These are phyloP conservation scores for Xylocampa areola DNA, from an alignment of 2,888 invertebrate species.

Conservation along the genomic window DNA sequence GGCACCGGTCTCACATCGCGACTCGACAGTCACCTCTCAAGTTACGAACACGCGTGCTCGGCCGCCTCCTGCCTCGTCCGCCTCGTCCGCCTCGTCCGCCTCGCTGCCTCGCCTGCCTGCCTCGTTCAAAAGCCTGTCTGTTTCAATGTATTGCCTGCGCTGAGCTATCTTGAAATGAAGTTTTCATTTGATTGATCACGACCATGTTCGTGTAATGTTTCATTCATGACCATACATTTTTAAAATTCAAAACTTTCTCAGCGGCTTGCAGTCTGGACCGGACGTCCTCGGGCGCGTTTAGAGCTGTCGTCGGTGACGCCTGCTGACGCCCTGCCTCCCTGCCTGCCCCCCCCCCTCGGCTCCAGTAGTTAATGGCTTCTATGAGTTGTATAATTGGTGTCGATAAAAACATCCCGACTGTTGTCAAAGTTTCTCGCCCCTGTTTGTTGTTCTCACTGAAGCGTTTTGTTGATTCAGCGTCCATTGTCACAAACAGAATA, in stretches of 20 bases:
- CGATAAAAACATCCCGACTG: constrained; percentile 42
- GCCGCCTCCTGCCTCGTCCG: constrained; percentile 10
- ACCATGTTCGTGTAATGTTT: constrained; percentile 49
- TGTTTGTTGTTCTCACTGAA: constrained; percentile 37
- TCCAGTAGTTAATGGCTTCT: constrained; percentile 23
- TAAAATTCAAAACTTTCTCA: constrained; percentile 40
- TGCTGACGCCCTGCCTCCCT: neutral
- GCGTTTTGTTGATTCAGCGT: constrained; percentile 38
- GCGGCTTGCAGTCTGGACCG: constrained; percentile 20
- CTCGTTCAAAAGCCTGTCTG: constrained; percentile 38
- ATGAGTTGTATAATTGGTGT: constrained; percentile 45
- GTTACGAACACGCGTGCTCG: constrained; percentile 13
- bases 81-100: constrained; percentile 8
- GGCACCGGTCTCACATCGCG: constrained; percentile 9
- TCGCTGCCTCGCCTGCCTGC: constrained; percentile 25
- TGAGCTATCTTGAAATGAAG: constrained; percentile 52
- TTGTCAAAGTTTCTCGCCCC: constrained; percentile 26
- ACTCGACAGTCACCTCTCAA: constrained; percentile 28
- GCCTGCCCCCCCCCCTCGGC: neutral
- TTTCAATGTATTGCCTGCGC: constrained; percentile 51
- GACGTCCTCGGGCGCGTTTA: constrained; percentile 14
- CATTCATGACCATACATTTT: constrained; percentile 51
- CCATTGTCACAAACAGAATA: constrained; percentile 47
- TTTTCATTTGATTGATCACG: constrained; percentile 54
- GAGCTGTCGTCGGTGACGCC: neutral